Base-by-base conservation (phyloP, 2,113 vertebrate species). In the Hyla sarda region DNA sequence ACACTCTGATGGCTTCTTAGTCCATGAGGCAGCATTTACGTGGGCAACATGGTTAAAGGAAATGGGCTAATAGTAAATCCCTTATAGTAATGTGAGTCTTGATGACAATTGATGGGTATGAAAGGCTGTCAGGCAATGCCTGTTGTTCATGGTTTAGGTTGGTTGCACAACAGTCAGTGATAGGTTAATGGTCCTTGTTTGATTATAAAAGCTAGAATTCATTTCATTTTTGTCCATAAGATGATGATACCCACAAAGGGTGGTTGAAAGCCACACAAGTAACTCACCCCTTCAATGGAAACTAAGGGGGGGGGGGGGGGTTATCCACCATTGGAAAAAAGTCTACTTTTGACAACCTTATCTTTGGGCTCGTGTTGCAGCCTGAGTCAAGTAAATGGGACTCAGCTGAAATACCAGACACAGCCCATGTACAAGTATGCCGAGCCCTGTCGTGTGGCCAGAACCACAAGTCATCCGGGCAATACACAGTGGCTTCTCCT, bases 1-100 rank as follows among this genome's bases (percentile, higher is more conserved):
- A 71, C 67, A 71, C 67, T n/a, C 14, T 32, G 32, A 69, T 69
- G 65, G 65, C 65, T 69, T 69, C 65, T 23, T 69, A 19, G 30
- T 69, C 14, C 65, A 19, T 34, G 30, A 17, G 32, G 30, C 65
- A 69, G 65, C 65, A 37, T 19, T 69, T 34, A 34, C 34, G 32
- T 34, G 32, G 32, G 65, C 32, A 34, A 25, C n/a, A 28, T 62
- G 32, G 32, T 69, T 69, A 19, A 69, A 21, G 11, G 30, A 69
- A 37, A 8, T 16, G 14, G n/a, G 30, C 1, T 69, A 34, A 10
- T 34, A 69, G 16, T 30, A 69, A 34, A 34, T 19, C 9, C 8
- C 19, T 19, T 34, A 69, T 17, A 28, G 3, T 1, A 17, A 67
- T 19, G 8, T n/a, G 11, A 65, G 3, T 30, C 60, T 30, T 32